Evolutionary conservation across 23 tunicate species (phyloP), one percentile per base, ranked within the genome.

Genomic region (Halocynthia roretzi): DNA sequence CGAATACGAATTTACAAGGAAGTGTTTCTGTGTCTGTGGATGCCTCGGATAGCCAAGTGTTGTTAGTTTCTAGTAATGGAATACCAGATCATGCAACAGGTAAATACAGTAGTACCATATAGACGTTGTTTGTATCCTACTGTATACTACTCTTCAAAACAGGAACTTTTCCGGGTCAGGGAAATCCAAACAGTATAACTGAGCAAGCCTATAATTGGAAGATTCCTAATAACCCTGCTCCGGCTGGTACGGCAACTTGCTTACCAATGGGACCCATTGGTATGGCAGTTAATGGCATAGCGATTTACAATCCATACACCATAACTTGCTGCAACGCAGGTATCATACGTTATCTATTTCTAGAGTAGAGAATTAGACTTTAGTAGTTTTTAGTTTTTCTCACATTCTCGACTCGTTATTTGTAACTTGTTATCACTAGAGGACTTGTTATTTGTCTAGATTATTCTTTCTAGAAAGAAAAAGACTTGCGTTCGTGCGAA

Each of bases 81-180:
- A 76, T 86, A 1, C 92, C 92, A 7, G 92, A 86, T 75, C 92
- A 86, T 70, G 61, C 31, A 10, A 83, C 86, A 52, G 86, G 86
- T 83, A 73, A 58, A 21, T 17, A 12, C 22, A 68, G 20, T n/a
- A 4, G 22, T 68, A 12, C 20, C 23, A 12, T 14, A n/a, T 68
- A 51, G 51, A 72, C 77, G 18, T 23, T 11, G 17, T 12, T 23
- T 14, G 49, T 50, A 44, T 11, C 12, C 2, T 50, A 14, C 66
- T 5, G 49, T 14, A 5, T 61, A 76, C n/a, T 61, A 60, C 14
- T 10, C 5, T 69, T 9, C 19, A 71, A 31, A 31, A 52, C 21
- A 71, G 51, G 52, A 2, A 71, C 81, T 73, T 31, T 53, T 70
- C 68, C 68, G 10, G 68, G 22, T 8, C 50, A 9, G 74, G 75